Evolutionary conservation across 2,888 invertebrate genomes (phyloP).

Genomic region (Dryomyza anilis): DNA sequence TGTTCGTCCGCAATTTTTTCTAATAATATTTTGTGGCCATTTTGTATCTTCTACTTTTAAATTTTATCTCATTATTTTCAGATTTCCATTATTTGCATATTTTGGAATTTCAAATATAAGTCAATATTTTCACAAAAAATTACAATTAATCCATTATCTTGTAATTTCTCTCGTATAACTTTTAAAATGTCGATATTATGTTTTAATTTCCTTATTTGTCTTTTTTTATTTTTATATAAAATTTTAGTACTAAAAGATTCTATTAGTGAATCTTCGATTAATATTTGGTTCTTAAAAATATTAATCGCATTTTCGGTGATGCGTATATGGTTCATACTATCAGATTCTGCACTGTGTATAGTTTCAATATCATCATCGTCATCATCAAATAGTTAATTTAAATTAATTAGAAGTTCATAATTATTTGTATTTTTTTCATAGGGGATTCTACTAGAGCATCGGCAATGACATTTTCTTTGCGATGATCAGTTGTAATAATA

Average conservation of each 20-base stretch:
- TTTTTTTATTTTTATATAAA: constrained; percentile 16
- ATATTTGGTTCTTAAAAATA: constrained; percentile 9
- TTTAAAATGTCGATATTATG: not conserved
- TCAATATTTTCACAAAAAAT: not conserved
- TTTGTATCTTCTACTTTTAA: not conserved
- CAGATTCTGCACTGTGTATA: constrained; percentile 27
- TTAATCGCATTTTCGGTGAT: constrained; percentile 17
- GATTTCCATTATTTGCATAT: not conserved
- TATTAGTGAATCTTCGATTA: not conserved
- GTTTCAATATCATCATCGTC: constrained; percentile 23
- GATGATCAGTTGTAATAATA: constrained; percentile 12
- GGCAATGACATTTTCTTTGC: constrained; percentile 23
- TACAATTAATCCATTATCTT: not conserved
- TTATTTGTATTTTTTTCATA: not conserved
- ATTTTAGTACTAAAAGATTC: constrained; percentile 20
- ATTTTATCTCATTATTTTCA: not conserved
- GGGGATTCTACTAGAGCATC: constrained; percentile 12
- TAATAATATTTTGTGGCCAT: not conserved
- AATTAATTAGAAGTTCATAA: constrained; percentile 1
- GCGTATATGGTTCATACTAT: constrained; percentile 20
- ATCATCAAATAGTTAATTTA: constrained; percentile 25
- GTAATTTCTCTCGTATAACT: not conserved
- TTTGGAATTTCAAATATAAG: not conserved
- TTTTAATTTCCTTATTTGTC: not conserved
- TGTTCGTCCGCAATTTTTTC: not conserved